Conservation (phyloP, 1,140 invertebrate genomes). For the Anastrepha ludens region DNA sequence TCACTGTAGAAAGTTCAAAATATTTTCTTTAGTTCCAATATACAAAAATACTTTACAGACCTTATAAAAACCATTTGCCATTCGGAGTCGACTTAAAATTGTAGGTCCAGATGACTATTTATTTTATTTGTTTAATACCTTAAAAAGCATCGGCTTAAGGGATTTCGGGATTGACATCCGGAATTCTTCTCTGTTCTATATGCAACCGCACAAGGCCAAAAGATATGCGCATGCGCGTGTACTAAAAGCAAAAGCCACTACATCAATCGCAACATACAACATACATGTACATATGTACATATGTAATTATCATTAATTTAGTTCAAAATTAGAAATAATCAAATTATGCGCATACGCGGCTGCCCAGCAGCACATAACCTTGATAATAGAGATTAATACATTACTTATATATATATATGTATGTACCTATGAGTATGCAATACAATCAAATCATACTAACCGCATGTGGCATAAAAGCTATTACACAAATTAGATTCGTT, state of each 20-base stretch:
- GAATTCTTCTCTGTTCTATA: no score
- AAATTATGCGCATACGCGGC: background rate
- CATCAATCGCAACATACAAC: background rate
- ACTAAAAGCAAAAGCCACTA: background rate
- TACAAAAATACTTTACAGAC: no score
- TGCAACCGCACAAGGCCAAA: background rate
- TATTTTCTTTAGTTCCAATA: no score
- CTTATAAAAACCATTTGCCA: no score
- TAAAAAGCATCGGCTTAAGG: no score
- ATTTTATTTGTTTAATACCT: no score
- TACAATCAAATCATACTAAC: background rate
- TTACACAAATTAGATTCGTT: slow-evolving; percentile 37
- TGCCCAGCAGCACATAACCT: background rate
- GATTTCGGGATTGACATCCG: no score
- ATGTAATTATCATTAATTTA: background rate
- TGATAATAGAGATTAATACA: background rate
- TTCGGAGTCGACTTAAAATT: no score
- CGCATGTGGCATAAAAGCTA: background rate
- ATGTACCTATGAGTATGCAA: background rate
- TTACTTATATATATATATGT: background rate
- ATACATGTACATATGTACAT: background rate
- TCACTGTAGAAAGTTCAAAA: no score
- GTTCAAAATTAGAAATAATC: background rate
- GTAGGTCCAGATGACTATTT: no score
- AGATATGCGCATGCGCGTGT: background rate